These are phyloP conservation scores for Anableps anableps DNA, from an alignment of 2,797 vertebrate species.

Conservation along the genomic window DNA sequence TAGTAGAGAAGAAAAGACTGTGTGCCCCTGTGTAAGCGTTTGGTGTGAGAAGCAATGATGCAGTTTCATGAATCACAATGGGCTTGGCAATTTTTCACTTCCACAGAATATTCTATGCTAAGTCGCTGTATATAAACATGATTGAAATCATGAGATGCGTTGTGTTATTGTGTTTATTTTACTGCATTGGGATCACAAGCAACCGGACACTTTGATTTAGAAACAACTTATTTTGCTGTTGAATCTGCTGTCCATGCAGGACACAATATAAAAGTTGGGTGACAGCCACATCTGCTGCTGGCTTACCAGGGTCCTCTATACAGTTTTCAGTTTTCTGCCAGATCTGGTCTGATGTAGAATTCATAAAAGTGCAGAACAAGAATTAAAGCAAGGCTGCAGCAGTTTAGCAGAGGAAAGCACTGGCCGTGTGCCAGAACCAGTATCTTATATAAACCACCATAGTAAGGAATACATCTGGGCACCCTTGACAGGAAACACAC, in stretches of 20 bases:
- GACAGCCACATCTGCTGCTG: conserved; percentile 20
- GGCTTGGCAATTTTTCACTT: conserved; percentile 37
- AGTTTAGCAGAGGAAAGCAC: conserved; percentile 41
- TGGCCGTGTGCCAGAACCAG: conserved; percentile 39
- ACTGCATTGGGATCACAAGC: conserved; percentile 12
- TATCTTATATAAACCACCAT: conserved; percentile 60
- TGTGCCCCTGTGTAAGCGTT: conserved; percentile 25
- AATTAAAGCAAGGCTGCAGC: conserved; percentile 34
- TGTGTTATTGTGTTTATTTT: conserved; percentile 1
- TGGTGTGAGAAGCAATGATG: conserved; percentile 27
- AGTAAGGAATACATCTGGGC: conserved; percentile 61
- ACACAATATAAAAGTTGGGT: neutral
- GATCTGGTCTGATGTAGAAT: conserved; percentile 10
- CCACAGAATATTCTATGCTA: conserved; percentile 20
- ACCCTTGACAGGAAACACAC: conserved; percentile 58
- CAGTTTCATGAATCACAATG: conserved; percentile 55
- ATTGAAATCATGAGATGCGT: conserved; percentile 19
- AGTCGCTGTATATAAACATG: conserved; percentile 35
- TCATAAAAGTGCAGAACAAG: conserved; percentile 26
- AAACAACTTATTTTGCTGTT: conserved; percentile 23
- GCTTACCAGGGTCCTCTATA: conserved; percentile 5
- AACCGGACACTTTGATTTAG: neutral
- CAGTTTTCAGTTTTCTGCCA: conserved; percentile 13
- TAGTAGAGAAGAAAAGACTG: conserved; percentile 43
- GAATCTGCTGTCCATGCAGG: conserved; percentile 6